These are phyloP conservation scores for Pipistrellus pygmaeus DNA, from an alignment of 2,797 vertebrate species.

Conservation along the genomic window DNA sequence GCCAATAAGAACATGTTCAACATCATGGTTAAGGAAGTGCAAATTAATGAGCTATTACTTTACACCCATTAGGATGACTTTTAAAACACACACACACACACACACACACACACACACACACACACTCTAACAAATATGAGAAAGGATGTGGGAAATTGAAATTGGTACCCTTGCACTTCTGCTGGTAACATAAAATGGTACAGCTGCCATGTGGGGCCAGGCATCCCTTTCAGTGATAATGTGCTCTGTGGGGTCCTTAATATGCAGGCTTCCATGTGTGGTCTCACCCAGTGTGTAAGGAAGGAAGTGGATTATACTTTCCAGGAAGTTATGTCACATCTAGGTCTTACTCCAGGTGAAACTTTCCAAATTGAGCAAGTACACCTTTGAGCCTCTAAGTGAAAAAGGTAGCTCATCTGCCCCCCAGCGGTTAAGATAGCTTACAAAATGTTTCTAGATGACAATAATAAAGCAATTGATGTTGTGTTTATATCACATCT, in stretches of 20 bases:
- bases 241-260: not conserved
- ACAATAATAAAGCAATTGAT: no score
- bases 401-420: not conserved
- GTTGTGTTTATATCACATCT: no score
- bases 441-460: not conserved
- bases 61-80: not conserved
- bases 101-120: not conserved
- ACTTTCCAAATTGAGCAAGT: not conserved
- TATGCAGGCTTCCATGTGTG: not conserved
- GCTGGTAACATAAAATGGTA: not conserved
- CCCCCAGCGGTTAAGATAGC: accelerated
- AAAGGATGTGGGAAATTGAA: not conserved
- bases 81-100: not conserved
- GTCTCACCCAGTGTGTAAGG: not conserved
- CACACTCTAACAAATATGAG: not conserved
- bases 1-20: not conserved
- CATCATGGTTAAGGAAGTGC: not conserved
- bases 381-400: not conserved
- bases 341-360: not conserved
- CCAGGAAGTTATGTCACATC: conserved; percentile 8
- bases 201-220: no score
- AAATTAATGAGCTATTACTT: not conserved
- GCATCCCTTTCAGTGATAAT: not conserved
- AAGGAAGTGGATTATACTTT: conserved; percentile 36
- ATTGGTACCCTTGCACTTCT: not conserved